phyloP scores from a whole-genome alignment of 1,140 invertebrate genomes.

The Magallana ariakensis region DNA sequence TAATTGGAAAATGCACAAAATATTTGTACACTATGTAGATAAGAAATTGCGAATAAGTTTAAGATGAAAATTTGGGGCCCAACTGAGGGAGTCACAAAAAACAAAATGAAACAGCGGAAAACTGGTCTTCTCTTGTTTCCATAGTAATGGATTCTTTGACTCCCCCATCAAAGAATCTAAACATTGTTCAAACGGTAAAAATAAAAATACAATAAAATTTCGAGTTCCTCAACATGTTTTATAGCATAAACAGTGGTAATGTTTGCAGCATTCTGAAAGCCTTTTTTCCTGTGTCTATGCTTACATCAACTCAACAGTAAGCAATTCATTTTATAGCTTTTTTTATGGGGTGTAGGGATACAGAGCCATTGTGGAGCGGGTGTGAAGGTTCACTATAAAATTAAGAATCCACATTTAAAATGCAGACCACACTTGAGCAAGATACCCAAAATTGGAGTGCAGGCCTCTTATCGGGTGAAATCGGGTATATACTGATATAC shows the following conservation, averaged over 20 bases:
- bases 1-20: constrained; percentile 43
- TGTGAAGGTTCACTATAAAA: constrained; percentile 3
- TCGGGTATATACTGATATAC: constrained; percentile 12
- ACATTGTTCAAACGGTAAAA: background rate
- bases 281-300: background rate
- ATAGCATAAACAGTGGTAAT: constrained; percentile 5
- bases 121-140: background rate
- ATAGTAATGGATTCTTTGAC: background rate
- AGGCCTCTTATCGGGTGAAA: background rate
- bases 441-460: background rate
- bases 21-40: constrained; percentile 40
- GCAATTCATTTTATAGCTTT: background rate
- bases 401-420: constrained; percentile 28
- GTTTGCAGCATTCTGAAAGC: background rate
- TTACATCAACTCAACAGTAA: constrained; percentile 17
- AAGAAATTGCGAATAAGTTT: constrained; percentile 26
- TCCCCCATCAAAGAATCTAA: constrained; percentile 12
- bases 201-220: constrained; percentile 21
- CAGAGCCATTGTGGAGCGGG: constrained; percentile 6
- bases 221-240: constrained; percentile 1
- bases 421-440: constrained; percentile 12
- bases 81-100: background rate
- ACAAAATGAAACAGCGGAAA: background rate
- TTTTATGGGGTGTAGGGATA: constrained; percentile 24
- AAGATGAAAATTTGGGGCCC: constrained; percentile 16